These are phyloP conservation scores for Nasalis larvatus DNA, from an alignment of 2,113 vertebrate species.

Conservation along the genomic window DNA sequence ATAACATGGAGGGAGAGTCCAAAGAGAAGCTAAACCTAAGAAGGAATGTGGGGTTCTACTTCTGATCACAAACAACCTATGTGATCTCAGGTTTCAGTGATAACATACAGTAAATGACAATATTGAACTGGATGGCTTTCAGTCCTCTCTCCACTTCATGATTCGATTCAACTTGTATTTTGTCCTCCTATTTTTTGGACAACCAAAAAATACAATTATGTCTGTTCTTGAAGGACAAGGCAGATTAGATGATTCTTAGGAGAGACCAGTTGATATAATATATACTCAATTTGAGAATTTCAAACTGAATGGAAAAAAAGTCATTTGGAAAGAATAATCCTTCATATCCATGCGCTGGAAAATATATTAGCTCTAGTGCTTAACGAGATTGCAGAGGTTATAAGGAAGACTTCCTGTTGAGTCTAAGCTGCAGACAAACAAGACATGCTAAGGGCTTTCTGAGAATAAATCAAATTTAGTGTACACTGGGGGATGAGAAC, in stretches of 20 bases:
- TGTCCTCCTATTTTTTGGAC: background rate
- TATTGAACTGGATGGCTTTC: background rate
- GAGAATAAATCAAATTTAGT: background rate
- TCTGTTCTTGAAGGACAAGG: background rate
- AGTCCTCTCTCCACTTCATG: background rate
- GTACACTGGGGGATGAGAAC: background rate
- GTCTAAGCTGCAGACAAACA: background rate
- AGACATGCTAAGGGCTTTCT: background rate
- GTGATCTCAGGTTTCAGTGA: background rate
- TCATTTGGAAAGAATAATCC: background rate
- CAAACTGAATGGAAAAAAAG: background rate
- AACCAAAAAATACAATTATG: background rate
- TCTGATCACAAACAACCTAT: background rate
- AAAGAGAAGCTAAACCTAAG: background rate
- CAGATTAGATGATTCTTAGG: conserved; percentile 24
- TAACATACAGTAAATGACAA: background rate
- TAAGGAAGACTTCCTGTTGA: background rate
- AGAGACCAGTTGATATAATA: conserved; percentile 7
- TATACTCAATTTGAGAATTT: background rate
- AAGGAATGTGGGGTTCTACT: background rate
- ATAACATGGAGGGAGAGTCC: background rate
- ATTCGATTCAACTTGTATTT: background rate
- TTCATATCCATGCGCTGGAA: background rate
- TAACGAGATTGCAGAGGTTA: conserved; percentile 24
- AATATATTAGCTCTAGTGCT: background rate